Evolutionary conservation across 2,888 invertebrate species (phyloP).

Genomic region (Cyaniris semiargus): DNA sequence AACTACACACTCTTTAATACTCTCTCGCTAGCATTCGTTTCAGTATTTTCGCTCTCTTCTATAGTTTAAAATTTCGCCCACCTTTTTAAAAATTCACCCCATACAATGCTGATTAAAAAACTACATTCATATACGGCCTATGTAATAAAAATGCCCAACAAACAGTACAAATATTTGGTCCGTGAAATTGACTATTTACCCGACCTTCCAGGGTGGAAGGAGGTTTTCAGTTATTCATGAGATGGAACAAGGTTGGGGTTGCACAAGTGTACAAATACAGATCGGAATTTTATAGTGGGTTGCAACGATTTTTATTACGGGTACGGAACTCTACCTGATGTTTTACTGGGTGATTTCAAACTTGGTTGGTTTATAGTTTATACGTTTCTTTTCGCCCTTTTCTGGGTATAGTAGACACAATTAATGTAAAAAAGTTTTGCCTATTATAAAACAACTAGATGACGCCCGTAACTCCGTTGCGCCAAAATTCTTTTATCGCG

Average conservation of each 20-base stretch:
- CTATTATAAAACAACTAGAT: too few species aligned
- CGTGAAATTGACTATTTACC: background rate
- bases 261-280: background rate
- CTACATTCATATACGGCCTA: background rate
- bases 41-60: too few species aligned
- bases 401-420: too few species aligned
- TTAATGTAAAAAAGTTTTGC: too few species aligned
- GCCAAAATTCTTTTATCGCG: too few species aligned
- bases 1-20: too few species aligned
- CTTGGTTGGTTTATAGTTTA: too few species aligned
- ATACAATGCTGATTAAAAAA: background rate
- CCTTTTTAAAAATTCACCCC: background rate
- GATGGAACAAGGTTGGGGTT: background rate
- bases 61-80: too few species aligned
- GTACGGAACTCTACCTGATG: background rate
- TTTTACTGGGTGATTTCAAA: background rate
- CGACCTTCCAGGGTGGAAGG: background rate
- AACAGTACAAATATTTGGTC: background rate
- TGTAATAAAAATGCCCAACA: background rate
- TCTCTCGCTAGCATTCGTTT: too few species aligned
- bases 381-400: too few species aligned
- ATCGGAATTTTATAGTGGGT: background rate
- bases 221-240: background rate
- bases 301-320: background rate
- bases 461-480: too few species aligned